Conservation (phyloP, 2,797 vertebrate species). For the Balearica regulorum region DNA sequence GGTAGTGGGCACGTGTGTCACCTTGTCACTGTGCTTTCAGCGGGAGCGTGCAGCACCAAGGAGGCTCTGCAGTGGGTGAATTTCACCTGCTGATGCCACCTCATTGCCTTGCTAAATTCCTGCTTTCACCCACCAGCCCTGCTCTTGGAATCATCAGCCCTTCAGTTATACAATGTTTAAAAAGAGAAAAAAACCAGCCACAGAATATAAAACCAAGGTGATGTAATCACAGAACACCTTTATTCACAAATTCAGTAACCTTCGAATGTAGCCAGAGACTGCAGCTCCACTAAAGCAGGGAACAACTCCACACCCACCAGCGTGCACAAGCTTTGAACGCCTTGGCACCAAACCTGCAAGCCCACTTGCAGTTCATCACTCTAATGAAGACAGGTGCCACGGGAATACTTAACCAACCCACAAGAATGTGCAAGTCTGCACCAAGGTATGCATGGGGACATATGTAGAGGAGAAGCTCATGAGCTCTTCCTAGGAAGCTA, state of each 20-base stretch:
- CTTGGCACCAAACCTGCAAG: neutral
- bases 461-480: neutral
- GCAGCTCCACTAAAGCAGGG: neutral
- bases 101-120: neutral
- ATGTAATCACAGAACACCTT: neutral
- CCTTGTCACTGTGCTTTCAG: neutral
- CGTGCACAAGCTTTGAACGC: rapidly evolving
- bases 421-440: neutral
- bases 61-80: neutral
- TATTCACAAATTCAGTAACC: neutral
- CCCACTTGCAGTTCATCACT: neutral
- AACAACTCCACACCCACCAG: neutral
- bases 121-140: conserved; percentile 15
- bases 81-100: conserved; percentile 34
- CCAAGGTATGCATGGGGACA: rapidly evolving
- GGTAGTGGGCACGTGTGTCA: neutral
- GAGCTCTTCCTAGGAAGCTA: neutral
- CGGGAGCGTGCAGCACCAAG: neutral
- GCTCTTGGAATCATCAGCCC: neutral
- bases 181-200: neutral
- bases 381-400: rapidly evolving
- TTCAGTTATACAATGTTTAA: neutral
- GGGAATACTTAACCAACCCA: neutral
- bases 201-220: neutral
- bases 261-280: neutral